Conservation (phyloP, 2,113 vertebrate genomes). For the Psittacula cyanocephala region DNA sequence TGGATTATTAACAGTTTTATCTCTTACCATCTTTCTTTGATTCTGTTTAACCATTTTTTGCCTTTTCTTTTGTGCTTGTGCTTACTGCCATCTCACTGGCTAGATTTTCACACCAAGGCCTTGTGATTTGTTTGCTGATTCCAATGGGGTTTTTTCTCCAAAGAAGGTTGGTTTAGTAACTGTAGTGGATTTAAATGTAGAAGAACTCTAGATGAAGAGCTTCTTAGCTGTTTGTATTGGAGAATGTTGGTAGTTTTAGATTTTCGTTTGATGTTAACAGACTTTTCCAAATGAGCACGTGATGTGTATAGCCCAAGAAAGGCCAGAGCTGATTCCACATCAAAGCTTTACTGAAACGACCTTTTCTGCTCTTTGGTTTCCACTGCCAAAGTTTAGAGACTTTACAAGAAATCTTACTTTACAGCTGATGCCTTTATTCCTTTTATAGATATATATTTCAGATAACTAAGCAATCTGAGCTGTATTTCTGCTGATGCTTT, state of each 20-base stretch:
- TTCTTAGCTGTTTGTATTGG: slow-evolving; percentile 13
- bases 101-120: slow-evolving; percentile 86
- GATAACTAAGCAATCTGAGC: not conserved
- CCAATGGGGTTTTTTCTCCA: slow-evolving; percentile 90
- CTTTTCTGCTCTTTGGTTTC: not conserved
- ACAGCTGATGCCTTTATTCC: not conserved
- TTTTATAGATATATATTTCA: not conserved
- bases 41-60: slow-evolving; percentile 24
- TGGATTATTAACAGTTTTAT: not conserved
- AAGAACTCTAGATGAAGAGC: slow-evolving; percentile 43
- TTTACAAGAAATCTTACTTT: not conserved
- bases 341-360: not conserved
- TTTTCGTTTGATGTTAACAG: not conserved
- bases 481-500: not conserved
- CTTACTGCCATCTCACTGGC: slow-evolving; percentile 67
- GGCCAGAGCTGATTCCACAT: not conserved
- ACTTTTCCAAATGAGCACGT: not conserved
- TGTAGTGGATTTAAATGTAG: slow-evolving; percentile 27
- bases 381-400: not conserved
- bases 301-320: not conserved
- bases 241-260: slow-evolving; percentile 37
- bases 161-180: slow-evolving; percentile 86
- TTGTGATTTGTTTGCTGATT: slow-evolving; percentile 93
- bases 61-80: slow-evolving; percentile 36
- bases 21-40: not conserved